These are phyloP conservation scores for Nyctereutes procyonoides DNA, from an alignment of 2,113 vertebrate species.

Conservation along the genomic window DNA sequence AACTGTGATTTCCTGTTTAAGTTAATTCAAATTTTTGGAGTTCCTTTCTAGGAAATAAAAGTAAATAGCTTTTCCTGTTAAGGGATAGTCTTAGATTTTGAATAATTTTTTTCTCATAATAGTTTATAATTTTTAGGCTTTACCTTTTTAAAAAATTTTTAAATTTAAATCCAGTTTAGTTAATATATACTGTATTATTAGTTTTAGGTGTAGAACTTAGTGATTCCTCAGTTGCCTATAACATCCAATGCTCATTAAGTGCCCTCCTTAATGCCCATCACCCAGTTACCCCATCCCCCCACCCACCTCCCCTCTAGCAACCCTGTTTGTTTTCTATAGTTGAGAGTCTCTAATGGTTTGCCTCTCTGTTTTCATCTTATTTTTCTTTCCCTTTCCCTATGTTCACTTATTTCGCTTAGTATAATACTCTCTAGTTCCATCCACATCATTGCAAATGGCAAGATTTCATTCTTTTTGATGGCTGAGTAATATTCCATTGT, in stretches of 20 bases:
- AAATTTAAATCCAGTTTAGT: background rate
- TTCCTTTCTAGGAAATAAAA: constrained; percentile 52
- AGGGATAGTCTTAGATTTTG: background rate
- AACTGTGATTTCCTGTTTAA: constrained; percentile 43
- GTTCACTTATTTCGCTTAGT: background rate
- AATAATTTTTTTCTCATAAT: constrained; percentile 45
- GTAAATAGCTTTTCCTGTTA: background rate
- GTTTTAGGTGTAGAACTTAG: background rate
- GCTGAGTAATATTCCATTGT: background rate
- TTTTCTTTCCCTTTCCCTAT: background rate
- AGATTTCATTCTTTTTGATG: background rate
- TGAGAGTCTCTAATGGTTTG: background rate
- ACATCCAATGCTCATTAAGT: background rate
- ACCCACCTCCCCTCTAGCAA: background rate
- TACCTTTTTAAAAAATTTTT: background rate
- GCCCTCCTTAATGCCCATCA: background rate
- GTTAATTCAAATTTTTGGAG: constrained; percentile 60
- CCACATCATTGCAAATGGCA: background rate
- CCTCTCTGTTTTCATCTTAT: background rate
- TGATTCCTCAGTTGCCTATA: background rate
- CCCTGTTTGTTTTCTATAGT: background rate
- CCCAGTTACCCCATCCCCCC: background rate
- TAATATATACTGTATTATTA: background rate
- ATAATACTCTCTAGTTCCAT: background rate
- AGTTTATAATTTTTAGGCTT: constrained; percentile 11